Evolutionary conservation across 2,113 vertebrate species (phyloP), one percentile per base, ranked within the genome.

Genomic region (Pygoscelis adeliae): DNA sequence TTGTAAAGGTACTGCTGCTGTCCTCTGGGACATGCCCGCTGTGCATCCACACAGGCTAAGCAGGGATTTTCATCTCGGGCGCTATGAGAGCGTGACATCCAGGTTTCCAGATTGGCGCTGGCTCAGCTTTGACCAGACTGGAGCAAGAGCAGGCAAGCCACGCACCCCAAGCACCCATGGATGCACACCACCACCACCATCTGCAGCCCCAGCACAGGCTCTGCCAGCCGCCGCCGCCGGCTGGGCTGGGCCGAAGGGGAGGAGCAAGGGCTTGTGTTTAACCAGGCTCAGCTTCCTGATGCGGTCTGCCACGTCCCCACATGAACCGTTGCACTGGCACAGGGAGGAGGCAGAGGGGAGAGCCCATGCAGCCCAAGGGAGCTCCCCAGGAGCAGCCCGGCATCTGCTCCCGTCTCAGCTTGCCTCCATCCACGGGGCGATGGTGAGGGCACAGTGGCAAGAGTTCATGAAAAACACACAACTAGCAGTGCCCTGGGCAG

Each of bases 81-180:
- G 4, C 38, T n/a, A 21, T 0, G 2, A 56, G 9, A 65, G 7
- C 27, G 9, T 6, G 23, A 30, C 21, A 23, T 19, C 16, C 22
- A 50, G 20, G 13, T 44, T 80, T 83, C 87, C 80, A 73, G 16
- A 40, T 14, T 0, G 2, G 47, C 73, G 34, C 34, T 50, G 70
- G 46, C 50, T 70, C 73, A 30, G 77, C 59, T 71, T 40, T 61
- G 62, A 30, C 19, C 69, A 67, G 42, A 26, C 55, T 14, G 15
- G 78, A 89, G 53, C 59, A 82, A 67, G 1, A 70, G 27, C 49
- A 50, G 29, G 46, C 0, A 6, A 66, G 50, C 4, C 46, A 15
- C 1, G 3, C 30, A 38, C 5, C 14, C 34, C 46, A 10, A 2
- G 34, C 7, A 13, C 34, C 55, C 9, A 3, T 1, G 4, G 36